phyloP scores from a whole-genome alignment of 2,113 vertebrate genomes.

The Eublepharis macularius region DNA sequence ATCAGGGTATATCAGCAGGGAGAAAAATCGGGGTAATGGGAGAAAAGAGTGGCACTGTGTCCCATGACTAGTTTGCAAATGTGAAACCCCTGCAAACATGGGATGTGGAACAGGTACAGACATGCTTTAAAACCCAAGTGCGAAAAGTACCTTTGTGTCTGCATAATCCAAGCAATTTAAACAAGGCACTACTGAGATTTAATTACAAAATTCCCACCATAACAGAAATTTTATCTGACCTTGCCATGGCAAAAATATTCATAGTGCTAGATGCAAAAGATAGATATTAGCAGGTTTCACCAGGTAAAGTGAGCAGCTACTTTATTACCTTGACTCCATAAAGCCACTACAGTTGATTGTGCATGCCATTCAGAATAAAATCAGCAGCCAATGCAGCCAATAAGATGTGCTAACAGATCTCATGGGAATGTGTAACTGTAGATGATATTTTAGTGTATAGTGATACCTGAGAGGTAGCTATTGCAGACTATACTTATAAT shows the following conservation, averaged over 20 bases:
- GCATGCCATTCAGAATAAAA: conserved; percentile 33
- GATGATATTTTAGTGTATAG: background rate
- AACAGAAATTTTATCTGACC: background rate
- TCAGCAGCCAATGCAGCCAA: background rate
- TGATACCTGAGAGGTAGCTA: background rate
- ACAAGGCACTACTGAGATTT: background rate
- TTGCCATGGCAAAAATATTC: conserved; percentile 18
- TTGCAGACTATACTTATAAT: background rate
- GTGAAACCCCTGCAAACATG: background rate
- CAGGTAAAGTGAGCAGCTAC: conserved; percentile 3
- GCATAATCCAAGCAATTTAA: background rate
- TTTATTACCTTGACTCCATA: conserved; percentile 9
- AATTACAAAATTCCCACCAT: background rate
- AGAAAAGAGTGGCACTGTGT: no score
- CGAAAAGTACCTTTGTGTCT: no score
- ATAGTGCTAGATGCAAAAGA: conserved; percentile 12
- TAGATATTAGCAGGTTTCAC: background rate
- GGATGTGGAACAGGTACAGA: no score
- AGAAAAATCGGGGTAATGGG: no score
- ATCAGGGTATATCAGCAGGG: background rate
- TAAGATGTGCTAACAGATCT: background rate
- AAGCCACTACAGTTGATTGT: conserved; percentile 15
- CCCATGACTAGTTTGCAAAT: no score
- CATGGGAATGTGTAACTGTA: background rate
- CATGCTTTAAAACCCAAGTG: no score